phyloP scores from a whole-genome alignment of 1,140 invertebrate genomes.

The Heliconius eleuchia region DNA sequence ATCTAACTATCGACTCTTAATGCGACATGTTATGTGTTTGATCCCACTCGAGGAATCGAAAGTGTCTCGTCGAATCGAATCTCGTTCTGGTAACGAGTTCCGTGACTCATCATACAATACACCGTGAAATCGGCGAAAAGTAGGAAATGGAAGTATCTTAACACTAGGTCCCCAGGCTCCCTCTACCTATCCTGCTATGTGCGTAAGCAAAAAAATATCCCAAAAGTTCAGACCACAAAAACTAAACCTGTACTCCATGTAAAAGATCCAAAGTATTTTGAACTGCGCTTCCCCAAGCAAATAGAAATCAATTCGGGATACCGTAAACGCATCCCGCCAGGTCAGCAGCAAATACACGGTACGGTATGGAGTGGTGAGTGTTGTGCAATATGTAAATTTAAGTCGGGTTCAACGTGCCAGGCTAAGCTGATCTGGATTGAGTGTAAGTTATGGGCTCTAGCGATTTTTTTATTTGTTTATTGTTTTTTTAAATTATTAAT shows the following conservation, averaged over 20 bases:
- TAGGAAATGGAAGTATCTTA: no score
- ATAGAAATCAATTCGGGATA: background rate
- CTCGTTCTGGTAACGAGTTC: no score
- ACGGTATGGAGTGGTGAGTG: conserved; percentile 5
- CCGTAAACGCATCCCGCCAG: conserved; percentile 10
- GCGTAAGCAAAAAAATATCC: no score
- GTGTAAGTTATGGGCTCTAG: background rate
- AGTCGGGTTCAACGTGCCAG: conserved; percentile 36
- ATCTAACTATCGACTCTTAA: no score
- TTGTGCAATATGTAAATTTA: conserved; percentile 43
- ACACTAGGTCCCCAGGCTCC: no score
- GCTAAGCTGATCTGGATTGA: conserved; percentile 30
- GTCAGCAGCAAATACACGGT: conserved; percentile 3
- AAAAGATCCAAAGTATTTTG: background rate
- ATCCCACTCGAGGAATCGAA: no score
- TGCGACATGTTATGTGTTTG: no score
- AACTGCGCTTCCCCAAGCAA: background rate
- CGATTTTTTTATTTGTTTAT: background rate
- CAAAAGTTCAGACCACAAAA: no score
- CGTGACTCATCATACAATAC: no score
- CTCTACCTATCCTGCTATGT: no score
- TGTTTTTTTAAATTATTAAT: background rate
- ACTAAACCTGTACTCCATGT: background rate
- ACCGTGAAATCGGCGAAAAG: no score
- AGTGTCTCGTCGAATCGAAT: no score